Conservation (phyloP, 2,888 invertebrate genomes). For the Drosophila barbarae region DNA sequence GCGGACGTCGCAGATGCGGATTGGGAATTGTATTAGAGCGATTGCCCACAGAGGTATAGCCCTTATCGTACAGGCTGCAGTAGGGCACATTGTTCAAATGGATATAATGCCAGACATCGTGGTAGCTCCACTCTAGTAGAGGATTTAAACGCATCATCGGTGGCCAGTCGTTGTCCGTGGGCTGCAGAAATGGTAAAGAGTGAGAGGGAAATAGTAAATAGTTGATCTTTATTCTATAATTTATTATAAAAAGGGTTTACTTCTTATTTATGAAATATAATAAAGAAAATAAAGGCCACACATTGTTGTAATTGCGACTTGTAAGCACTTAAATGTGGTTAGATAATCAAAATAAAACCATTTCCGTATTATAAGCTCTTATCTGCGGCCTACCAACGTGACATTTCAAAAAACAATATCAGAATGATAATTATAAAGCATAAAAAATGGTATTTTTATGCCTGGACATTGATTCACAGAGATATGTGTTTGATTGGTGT, state of each 20-base stretch:
- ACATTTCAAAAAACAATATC: slow-evolving; percentile 1
- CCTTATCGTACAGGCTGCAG: slow-evolving; percentile 93
- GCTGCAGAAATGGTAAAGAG: slow-evolving; percentile 79
- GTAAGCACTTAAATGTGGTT: neutral
- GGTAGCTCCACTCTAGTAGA: slow-evolving; percentile 94
- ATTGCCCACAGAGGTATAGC: slow-evolving; percentile 94
- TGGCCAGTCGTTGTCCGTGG: slow-evolving; percentile 95
- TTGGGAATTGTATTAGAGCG: slow-evolving; percentile 89
- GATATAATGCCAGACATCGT: slow-evolving; percentile 95
- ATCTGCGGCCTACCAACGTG: slow-evolving; percentile 12
- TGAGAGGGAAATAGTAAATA: neutral
- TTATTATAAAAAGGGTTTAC: too few relatives aligned
- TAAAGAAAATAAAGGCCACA: too few relatives aligned
- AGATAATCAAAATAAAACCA: slow-evolving; percentile 1
- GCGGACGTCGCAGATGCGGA: slow-evolving; percentile 83
- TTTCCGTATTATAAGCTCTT: neutral
- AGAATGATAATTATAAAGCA: slow-evolving; percentile 1
- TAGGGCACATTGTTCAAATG: slow-evolving; percentile 90
- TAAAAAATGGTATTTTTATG: neutral
- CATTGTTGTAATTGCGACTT: neutral
- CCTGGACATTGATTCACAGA: neutral
- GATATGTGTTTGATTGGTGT: neutral
- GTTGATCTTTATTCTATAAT: neutral
- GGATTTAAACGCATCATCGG: slow-evolving; percentile 93
- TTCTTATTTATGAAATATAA: too few relatives aligned